Evolutionary conservation across 2,113 vertebrate genomes (phyloP).

Genomic region (Scalopus aquaticus): DNA sequence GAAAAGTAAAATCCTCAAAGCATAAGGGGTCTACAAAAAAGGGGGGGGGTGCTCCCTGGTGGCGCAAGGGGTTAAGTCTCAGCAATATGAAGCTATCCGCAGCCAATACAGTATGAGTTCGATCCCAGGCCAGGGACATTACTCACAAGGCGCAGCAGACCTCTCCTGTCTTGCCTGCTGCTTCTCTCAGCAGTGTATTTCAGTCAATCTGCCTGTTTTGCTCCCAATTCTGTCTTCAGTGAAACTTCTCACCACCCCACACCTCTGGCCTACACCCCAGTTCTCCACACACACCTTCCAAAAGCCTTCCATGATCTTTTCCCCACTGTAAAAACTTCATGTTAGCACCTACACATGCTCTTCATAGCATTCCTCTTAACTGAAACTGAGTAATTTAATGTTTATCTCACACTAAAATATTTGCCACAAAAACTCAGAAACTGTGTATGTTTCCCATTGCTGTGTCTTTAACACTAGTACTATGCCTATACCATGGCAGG

Average conservation of each 20-base stretch:
- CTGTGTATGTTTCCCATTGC: not conserved
- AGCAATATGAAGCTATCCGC: no score
- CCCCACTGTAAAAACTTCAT: not conserved
- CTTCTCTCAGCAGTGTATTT: no score
- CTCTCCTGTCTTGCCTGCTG: no score
- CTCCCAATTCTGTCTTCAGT: no score
- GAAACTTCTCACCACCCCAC: no score
- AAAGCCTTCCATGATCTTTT: not conserved
- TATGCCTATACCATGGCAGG: not conserved
- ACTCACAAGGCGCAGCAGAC: no score
- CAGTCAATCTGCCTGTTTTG: no score
- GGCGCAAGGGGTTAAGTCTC: no score
- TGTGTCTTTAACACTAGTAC: not conserved
- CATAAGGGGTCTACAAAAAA: not conserved
- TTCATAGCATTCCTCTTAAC: not conserved
- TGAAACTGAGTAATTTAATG: not conserved
- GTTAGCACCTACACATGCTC: not conserved
- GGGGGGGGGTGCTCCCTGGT: no score
- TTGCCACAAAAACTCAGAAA: not conserved
- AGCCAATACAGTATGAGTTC: no score
- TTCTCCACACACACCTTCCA: not conserved
- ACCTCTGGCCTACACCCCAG: no score
- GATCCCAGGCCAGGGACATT: no score
- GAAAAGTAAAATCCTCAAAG: not conserved
- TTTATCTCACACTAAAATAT: not conserved